These are phyloP conservation scores for Drosophila virilis DNA, from an alignment of 1,140 invertebrate genomes.

Conservation along the genomic window DNA sequence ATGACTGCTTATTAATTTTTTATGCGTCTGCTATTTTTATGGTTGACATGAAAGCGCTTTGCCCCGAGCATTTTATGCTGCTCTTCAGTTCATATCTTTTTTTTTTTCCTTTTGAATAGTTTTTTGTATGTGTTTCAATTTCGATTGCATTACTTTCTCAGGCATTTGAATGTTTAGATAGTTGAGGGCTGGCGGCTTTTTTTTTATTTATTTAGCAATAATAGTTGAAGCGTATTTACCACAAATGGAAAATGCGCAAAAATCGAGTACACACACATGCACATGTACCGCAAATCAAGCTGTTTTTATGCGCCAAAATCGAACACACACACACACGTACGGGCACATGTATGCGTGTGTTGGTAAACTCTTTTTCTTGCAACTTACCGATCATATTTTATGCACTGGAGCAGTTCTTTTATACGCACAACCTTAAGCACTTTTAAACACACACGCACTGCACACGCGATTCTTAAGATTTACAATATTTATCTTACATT, in stretches of 20 bases:
- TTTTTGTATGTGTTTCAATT: slow-evolving; percentile 49
- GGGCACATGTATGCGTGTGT: background rate
- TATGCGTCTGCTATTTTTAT: slow-evolving; percentile 81
- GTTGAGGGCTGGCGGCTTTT: background rate
- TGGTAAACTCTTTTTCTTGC: background rate
- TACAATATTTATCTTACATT: background rate
- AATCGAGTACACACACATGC: background rate
- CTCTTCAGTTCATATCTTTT: slow-evolving; percentile 28
- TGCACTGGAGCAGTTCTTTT: background rate
- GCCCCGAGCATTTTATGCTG: slow-evolving; percentile 48
- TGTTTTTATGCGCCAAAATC: background rate
- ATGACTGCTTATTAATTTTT: slow-evolving; percentile 75
- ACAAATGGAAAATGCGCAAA: background rate
- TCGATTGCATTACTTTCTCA: slow-evolving; percentile 24
- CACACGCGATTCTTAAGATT: background rate
- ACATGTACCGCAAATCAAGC: background rate
- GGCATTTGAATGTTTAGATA: background rate
- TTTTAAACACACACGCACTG: background rate
- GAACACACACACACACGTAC: background rate
- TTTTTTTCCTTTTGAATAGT: slow-evolving; percentile 57
- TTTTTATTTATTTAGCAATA: slow-evolving; percentile 35
- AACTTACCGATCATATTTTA: background rate
- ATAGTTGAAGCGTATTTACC: slow-evolving; percentile 2
- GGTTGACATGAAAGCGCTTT: slow-evolving; percentile 71
- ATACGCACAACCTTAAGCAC: background rate